These are phyloP conservation scores for Pammene aurita DNA, from an alignment of 2,888 invertebrate species.

Conservation along the genomic window DNA sequence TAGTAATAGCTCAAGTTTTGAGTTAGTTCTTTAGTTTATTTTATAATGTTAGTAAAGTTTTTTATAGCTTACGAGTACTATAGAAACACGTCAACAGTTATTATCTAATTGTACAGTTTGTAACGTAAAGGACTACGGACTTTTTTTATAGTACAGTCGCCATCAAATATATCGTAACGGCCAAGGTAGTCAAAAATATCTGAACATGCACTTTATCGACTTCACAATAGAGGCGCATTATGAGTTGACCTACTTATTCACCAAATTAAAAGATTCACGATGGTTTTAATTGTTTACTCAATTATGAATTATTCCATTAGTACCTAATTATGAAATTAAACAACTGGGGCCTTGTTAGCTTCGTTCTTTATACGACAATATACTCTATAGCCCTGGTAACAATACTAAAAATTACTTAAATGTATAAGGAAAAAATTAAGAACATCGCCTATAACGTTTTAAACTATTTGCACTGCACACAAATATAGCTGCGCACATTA, in stretches of 20 bases:
- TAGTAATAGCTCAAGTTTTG: too few relatives aligned
- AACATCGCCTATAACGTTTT: conserved; percentile 14
- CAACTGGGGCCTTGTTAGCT: conserved; percentile 22
- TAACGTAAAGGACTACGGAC: too few relatives aligned
- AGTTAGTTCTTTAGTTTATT: too few relatives aligned
- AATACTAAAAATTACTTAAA: not conserved
- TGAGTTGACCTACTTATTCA: not conserved
- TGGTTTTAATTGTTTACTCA: conserved; percentile 1
- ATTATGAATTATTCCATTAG: not conserved
- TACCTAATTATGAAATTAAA: conserved; percentile 25
- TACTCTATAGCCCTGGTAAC: not conserved
- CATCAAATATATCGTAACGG: too few relatives aligned
- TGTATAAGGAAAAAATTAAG: not conserved
- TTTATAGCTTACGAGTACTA: too few relatives aligned
- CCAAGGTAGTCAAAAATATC: too few relatives aligned
- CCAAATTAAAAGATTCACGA: not conserved
- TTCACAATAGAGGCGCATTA: too few relatives aligned
- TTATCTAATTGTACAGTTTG: too few relatives aligned
- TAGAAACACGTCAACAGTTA: too few relatives aligned
- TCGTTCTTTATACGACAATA: not conserved
- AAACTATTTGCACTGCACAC: conserved; percentile 31
- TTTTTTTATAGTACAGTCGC: too few relatives aligned
- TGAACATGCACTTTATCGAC: too few relatives aligned
- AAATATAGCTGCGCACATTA: not conserved
- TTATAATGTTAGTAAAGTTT: too few relatives aligned